Percentiles rank a stretch among this genome's conserved stretches.
Conservation (phyloP, 1,140 invertebrate genomes). For the Macrobrachium nipponense region DNA sequence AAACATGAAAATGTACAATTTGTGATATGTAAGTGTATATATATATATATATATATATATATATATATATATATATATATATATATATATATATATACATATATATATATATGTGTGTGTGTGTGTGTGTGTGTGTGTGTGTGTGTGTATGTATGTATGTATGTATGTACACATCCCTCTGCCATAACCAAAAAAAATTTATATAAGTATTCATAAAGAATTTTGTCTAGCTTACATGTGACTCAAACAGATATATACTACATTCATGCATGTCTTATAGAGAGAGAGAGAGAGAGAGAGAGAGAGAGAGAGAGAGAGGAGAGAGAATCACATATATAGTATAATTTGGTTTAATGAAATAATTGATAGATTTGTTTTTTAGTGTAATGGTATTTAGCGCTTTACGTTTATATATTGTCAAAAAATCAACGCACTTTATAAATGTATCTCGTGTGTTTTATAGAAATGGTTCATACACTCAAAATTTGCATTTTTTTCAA, state of each 20-base stretch:
- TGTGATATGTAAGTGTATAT: neutral
- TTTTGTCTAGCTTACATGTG: neutral
- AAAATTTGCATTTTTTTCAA: too few species aligned
- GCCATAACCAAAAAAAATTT: neutral
- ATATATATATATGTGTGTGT: constrained; percentile 16
- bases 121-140: constrained; percentile 3
- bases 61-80: constrained; percentile 37
- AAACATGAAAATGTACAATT: constrained; percentile 11
- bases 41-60: constrained; percentile 11
- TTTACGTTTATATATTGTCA: too few species aligned
- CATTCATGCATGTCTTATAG: constrained; percentile 11
- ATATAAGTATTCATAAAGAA: neutral
- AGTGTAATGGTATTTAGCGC: too few species aligned
- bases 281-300: constrained; percentile 31
- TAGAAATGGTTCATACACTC: too few species aligned
- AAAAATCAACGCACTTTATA: too few species aligned
- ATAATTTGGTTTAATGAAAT: neutral
- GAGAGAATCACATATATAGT: constrained; percentile 2
- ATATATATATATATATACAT: constrained; percentile 31
- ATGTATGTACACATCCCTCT: constrained; percentile 1
- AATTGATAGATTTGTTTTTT: neutral
- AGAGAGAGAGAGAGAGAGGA: constrained; percentile 33
- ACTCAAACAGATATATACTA: neutral
- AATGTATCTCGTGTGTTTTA: too few species aligned
- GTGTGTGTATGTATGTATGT: constrained; percentile 11